Percentiles rank a stretch among this genome's conserved stretches.
phyloP scores from a whole-genome alignment of 2,113 vertebrate genomes.

The Capra hircus region DNA sequence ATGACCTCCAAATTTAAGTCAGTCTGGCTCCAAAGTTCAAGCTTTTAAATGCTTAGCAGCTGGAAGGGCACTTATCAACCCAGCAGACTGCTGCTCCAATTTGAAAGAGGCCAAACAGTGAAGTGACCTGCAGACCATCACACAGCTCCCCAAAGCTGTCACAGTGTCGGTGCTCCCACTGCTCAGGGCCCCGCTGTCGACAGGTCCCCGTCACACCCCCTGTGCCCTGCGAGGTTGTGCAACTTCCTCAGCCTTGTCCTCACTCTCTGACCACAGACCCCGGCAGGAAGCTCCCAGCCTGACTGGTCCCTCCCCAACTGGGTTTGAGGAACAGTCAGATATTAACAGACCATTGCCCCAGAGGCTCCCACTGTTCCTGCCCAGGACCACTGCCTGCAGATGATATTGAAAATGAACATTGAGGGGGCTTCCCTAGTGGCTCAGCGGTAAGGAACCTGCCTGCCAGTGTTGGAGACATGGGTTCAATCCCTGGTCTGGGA shows the following conservation, averaged over 20 bases:
- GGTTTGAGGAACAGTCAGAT: neutral
- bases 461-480: neutral
- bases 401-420: neutral
- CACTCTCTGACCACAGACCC: neutral
- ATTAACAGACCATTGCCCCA: neutral
- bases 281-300: neutral
- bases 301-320: neutral
- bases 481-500: neutral
- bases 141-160: neutral
- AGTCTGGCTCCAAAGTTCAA: neutral
- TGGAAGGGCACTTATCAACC: neutral
- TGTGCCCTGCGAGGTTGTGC: neutral
- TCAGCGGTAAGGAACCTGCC: neutral
- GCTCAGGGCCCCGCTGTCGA: accelerated
- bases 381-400: neutral
- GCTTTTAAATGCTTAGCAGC: neutral
- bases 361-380: neutral
- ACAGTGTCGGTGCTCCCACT: accelerated
- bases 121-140: neutral
- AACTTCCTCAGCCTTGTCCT: constrained; percentile 22
- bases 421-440: neutral
- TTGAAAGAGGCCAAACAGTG: neutral
- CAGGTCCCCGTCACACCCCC: neutral
- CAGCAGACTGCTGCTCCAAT: neutral
- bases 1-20: neutral